These are phyloP conservation scores for Pristionchus arcanus DNA, from an alignment of 2,888 invertebrate genomes.

Conservation along the genomic window DNA sequence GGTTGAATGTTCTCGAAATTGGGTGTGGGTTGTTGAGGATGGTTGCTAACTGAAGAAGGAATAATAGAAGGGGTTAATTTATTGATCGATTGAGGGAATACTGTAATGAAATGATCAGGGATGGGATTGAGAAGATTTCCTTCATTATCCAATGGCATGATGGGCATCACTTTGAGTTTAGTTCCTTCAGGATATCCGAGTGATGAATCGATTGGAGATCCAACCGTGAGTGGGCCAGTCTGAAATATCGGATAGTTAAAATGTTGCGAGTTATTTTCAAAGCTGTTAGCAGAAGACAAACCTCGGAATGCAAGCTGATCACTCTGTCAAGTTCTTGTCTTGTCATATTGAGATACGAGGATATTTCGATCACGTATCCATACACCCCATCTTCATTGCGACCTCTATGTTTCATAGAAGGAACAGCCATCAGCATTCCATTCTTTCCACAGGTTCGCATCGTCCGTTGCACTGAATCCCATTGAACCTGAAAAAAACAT, in stretches of 20 bases:
- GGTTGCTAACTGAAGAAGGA: neutral
- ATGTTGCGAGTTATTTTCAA: neutral
- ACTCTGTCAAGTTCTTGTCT: neutral
- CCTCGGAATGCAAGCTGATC: neutral
- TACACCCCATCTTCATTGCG: neutral
- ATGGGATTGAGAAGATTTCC: neutral
- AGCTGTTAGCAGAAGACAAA: neutral
- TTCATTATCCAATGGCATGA: neutral
- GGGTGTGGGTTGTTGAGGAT: neutral
- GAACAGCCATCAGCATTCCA: conserved; percentile 15
- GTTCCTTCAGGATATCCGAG: neutral
- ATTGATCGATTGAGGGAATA: neutral
- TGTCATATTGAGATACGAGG: neutral
- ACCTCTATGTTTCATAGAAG: conserved; percentile 1
- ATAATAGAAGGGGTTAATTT: neutral
- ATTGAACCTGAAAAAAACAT: neutral
- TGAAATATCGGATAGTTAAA: neutral
- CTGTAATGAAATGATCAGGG: neutral
- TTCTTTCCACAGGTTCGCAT: neutral
- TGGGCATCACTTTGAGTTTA: neutral
- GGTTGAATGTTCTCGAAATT: too few species aligned
- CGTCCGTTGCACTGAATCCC: neutral
- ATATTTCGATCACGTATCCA: neutral
- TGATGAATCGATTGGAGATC: conserved; percentile 2
- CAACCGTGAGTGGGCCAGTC: neutral